Evolutionary conservation across 2,797 vertebrate genomes (phyloP), one percentile per base, ranked within the genome.

Genomic region (Atherinosoma microstoma): DNA sequence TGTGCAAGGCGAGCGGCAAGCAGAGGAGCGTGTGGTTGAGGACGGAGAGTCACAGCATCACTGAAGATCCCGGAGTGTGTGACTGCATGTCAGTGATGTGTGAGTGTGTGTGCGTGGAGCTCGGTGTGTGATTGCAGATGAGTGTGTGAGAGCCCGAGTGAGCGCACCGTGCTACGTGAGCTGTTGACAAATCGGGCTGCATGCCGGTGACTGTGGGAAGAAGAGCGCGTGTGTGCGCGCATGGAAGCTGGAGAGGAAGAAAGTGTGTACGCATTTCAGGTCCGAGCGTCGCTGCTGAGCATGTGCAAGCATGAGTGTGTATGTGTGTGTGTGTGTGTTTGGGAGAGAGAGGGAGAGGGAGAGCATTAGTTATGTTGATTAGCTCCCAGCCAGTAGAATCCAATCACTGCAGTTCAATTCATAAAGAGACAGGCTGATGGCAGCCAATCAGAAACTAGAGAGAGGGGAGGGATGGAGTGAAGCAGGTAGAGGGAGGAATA

Each of bases 351-450:
- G 74, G 71, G 49, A 64, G 59, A 64, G 80, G 77, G 87, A 65
- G 84, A 81, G 80, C 76, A 82, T 81, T 67, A 27, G 59, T 84
- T 85, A 85, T 64, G 71, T 82, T 88, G 82, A 85, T 91, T 76
- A 80, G 47, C 82, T 80, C 82, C 72, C 83, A 87, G 80, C 87
- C 91, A 91, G 86, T 91, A 78, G 70, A 79, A 89, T 86, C 67
- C 67, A 67, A 65, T 71, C 77, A 51, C 76, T 67, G 81, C 77
- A 32, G 73, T 85, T 93, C 91, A 91, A 91, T 94, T 94, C 91
- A 94, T 90, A 90, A 93, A 91, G 87, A 92, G 76, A 58, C 42
- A 82, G 79, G 80, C 47, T 53, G 82, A 74, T 71, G 64, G 51
- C 80, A 65, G 76, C 89, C 86, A 87, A 91, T 88, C 82, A 75